Evolutionary conservation across 2,888 invertebrate genomes (phyloP).

Genomic region (Amaurobius ferox): DNA sequence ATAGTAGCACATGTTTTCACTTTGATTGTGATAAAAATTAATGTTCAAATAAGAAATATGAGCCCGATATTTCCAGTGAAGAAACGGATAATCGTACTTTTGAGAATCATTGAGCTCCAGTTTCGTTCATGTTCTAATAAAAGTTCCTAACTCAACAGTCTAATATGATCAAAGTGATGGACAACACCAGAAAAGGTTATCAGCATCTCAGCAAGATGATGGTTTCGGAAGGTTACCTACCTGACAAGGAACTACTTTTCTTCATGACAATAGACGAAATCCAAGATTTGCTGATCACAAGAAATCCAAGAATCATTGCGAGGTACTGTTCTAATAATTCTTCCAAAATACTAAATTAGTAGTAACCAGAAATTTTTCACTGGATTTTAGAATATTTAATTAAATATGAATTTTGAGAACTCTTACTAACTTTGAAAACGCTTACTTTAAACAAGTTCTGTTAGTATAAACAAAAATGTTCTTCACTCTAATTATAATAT

Average conservation of each 20-base stretch:
- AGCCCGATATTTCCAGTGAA: not conserved
- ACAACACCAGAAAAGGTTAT: slow-evolving; percentile 30
- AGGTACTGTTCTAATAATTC: slow-evolving; percentile 18
- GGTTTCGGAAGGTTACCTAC: slow-evolving; percentile 59
- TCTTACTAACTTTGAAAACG: not conserved
- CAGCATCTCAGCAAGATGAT: slow-evolving; percentile 45
- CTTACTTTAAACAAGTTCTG: no score
- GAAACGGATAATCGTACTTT: not conserved
- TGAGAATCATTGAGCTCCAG: not conserved
- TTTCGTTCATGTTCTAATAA: not conserved
- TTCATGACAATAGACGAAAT: slow-evolving; percentile 69
- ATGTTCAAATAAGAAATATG: not conserved
- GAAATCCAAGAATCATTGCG: slow-evolving; percentile 2
- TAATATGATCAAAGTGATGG: slow-evolving; percentile 35
- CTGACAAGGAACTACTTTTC: slow-evolving; percentile 44
- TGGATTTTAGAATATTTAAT: no score
- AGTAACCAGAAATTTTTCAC: not conserved
- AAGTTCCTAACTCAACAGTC: slow-evolving; percentile 21
- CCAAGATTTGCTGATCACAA: not conserved
- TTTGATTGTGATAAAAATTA: no score
- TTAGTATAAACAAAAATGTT: no score
- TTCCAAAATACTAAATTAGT: not conserved
- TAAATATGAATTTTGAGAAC: no score
- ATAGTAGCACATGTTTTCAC: no score
- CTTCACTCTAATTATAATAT: no score